Percentiles rank a stretch among this genome's conserved stretches.
Evolutionary conservation across 1,140 invertebrate genomes (phyloP).

Genomic region (Paraescarpia echinospica): DNA sequence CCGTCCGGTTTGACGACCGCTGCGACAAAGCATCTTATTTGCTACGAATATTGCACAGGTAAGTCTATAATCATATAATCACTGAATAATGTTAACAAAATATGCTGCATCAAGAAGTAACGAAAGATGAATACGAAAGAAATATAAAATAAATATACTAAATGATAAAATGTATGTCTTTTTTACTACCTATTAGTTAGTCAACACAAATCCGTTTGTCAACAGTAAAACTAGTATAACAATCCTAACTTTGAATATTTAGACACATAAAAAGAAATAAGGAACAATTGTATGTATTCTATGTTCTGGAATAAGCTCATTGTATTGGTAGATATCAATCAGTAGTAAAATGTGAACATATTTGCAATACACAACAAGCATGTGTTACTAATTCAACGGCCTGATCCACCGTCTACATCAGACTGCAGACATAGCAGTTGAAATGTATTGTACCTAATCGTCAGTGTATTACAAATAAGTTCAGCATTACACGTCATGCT

Average conservation of each 20-base stretch:
- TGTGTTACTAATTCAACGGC: background rate
- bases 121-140: too few species aligned
- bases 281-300: background rate
- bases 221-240: background rate
- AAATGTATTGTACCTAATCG: too few species aligned
- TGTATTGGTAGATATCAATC: background rate
- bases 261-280: background rate
- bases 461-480: too few species aligned
- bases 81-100: too few species aligned
- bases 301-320: background rate
- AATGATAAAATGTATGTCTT: too few species aligned
- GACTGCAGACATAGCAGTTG: too few species aligned
- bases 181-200: background rate
- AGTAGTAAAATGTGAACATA: background rate
- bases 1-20: background rate
- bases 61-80: too few species aligned
- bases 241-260: background rate
- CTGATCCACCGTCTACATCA: too few species aligned
- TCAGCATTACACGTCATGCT: too few species aligned
- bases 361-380: background rate
- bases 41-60: too few species aligned
- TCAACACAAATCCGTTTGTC: background rate
- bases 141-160: too few species aligned
- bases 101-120: too few species aligned
- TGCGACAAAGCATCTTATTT: background rate